Base-by-base conservation (phyloP, 2,888 invertebrate species). In the Chelonus formosanus region DNA sequence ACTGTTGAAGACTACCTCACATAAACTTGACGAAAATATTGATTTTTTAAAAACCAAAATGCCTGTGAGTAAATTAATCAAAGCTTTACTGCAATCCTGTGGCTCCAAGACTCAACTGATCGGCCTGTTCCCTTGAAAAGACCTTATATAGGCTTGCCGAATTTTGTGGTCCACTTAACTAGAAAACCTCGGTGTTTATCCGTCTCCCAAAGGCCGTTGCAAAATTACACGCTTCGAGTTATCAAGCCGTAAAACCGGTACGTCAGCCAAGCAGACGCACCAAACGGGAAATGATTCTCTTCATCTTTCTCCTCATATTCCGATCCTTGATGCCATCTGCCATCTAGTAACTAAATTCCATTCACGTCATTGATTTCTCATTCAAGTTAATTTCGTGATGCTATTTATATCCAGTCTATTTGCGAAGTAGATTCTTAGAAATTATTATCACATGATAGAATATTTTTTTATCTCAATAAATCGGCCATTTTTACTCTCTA, bases 131-230 rank as follows among this genome's bases (percentile, higher is more conserved):
- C 74, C 76, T 74, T 73, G 73, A 76, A 76, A 78, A 83, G 83
- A 78, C 86, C 85, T 86, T 87, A 87, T 87, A 87, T 86, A 87
- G 85, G 85, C 84, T 85, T 86, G 84, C 85, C 86, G 85, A 87
- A 87, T 87, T 87, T 87, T 85, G 87, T 88, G 87, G 87, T 85
- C 87, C 87, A 87, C 87, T 87, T 86, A 87, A 87, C 87, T 87
- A 87, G 87, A 87, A 87, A 87, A 86, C 86, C 86, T 86, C 85
- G 47, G 84, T 85, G 85, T 86, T 86, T 84, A 85, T 84, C 83
- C 84, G 84, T 84, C 80, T 76, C 68, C 63, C 73, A 71, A 80
- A 83, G 82, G 85, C 86, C 84, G 86, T 86, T 86, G 86, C 86
- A 87, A 87, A 87, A 87, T 87, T 87, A 87, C 86, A 87, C 86